Evolutionary conservation across 2,888 invertebrate genomes (phyloP).

Genomic region (Megalurothrips usitatus): DNA sequence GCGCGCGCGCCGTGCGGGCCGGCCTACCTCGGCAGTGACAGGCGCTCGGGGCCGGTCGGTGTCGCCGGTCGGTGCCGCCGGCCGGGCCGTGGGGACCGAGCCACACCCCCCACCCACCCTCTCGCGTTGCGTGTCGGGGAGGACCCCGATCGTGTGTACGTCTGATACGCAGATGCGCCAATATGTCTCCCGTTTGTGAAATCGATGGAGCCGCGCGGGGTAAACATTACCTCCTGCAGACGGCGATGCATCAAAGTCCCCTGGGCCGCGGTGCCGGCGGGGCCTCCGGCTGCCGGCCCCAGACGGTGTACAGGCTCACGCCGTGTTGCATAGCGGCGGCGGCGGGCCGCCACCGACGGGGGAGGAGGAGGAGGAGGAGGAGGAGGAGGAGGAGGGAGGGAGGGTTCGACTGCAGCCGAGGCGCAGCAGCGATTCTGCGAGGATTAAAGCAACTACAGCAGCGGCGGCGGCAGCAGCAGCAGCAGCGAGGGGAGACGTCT

Average conservation of each 20-base stretch:
- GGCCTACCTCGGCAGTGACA: too few species aligned
- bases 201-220: not conserved
- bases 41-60: too few species aligned
- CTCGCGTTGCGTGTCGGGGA: too few species aligned
- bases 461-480: too few species aligned
- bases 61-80: too few species aligned
- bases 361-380: not conserved
- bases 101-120: too few species aligned
- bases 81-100: too few species aligned
- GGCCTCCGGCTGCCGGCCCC: too few species aligned
- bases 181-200: constrained; percentile 5
- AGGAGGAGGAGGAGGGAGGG: not conserved
- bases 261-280: not conserved
- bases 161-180: not conserved
- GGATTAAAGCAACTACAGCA: not conserved
- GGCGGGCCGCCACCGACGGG: not conserved
- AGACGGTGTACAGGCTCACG: not conserved
- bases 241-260: constrained; percentile 4
- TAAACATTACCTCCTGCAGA: not conserved
- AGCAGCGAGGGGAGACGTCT: not conserved
- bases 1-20: too few species aligned
- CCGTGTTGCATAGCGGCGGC: not conserved
- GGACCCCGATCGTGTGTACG: too few species aligned
- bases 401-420: not conserved
- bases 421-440: not conserved